A percentile compares a stretch with the other conserved stretches of the same genome.
Conservation (phyloP, 2,113 vertebrate species). For the Atlantisia rogersi region DNA sequence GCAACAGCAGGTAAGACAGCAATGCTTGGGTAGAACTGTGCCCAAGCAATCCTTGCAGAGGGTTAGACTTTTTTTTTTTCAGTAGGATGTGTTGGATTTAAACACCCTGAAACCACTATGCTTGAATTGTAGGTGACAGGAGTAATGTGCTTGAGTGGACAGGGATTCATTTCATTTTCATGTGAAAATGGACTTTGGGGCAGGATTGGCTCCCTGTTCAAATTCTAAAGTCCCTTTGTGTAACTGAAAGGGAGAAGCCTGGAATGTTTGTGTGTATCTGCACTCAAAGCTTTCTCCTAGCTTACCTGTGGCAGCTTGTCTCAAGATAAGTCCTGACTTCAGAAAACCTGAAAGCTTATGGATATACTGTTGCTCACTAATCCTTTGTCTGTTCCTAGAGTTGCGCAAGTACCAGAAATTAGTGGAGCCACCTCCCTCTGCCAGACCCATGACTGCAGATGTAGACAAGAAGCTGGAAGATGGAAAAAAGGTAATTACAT, state of each 20-base stretch:
- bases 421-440: slow-evolving; percentile 76
- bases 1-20: slow-evolving; percentile 76
- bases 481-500: slow-evolving; percentile 85
- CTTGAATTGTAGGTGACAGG: background rate
- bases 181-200: background rate
- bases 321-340: background rate
- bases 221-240: background rate
- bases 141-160: background rate
- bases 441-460: slow-evolving; percentile 76
- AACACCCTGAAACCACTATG: background rate
- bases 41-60: background rate
- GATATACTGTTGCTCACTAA: background rate
- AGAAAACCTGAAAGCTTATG: background rate
- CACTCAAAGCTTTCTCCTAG: background rate
- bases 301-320: background rate
- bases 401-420: slow-evolving; percentile 82
- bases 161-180: background rate
- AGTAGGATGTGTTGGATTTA: background rate
- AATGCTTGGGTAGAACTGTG: background rate
- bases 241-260: background rate
- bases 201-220: background rate
- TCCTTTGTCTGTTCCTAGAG: slow-evolving; percentile 71
- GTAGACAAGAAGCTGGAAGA: slow-evolving; percentile 92
- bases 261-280: background rate
- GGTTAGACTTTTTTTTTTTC: background rate